Evolutionary conservation across 2,113 vertebrate species (phyloP).

Genomic region (Verasper variegatus): DNA sequence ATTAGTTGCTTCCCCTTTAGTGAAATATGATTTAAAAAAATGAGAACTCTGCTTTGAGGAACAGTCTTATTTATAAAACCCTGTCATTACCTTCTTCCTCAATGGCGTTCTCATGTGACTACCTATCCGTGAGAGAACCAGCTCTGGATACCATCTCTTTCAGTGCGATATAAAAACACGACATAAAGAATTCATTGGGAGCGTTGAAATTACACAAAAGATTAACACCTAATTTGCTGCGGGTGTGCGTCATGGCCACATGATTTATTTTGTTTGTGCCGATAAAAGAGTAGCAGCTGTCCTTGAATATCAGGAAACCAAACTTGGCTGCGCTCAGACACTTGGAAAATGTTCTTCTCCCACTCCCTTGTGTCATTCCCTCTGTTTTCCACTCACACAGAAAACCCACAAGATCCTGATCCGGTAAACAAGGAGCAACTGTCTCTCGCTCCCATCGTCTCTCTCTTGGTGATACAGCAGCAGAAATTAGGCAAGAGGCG

Average conservation of each 20-base stretch:
- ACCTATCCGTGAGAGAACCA: neutral
- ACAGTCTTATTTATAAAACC: neutral
- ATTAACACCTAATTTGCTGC: conserved; percentile 28
- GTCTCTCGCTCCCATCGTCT: conserved; percentile 44
- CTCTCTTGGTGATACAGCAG: conserved; percentile 41
- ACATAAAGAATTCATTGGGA: conserved; percentile 15
- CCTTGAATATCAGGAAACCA: conserved; percentile 41
- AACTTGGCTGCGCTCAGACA: conserved; percentile 57
- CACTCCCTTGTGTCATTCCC: neutral
- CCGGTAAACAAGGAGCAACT: conserved; percentile 49
- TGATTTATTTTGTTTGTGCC: conserved; percentile 62
- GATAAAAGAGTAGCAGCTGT: conserved; percentile 67
- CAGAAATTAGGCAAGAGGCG: conserved; percentile 63
- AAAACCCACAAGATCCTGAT: conserved; percentile 26
- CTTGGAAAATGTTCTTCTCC: conserved; percentile 32
- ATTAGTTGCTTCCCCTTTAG: neutral
- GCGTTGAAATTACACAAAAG: conserved; percentile 27
- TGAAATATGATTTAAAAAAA: neutral
- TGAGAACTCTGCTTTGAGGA: neutral
- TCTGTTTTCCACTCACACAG: conserved; percentile 23
- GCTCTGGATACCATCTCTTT: neutral
- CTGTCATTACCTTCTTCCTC: neutral
- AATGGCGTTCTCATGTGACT: neutral
- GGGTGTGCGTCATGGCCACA: conserved; percentile 11
- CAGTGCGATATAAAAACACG: neutral